phyloP scores from a whole-genome alignment of 2,797 vertebrate genomes.

The Caiman crocodilus region DNA sequence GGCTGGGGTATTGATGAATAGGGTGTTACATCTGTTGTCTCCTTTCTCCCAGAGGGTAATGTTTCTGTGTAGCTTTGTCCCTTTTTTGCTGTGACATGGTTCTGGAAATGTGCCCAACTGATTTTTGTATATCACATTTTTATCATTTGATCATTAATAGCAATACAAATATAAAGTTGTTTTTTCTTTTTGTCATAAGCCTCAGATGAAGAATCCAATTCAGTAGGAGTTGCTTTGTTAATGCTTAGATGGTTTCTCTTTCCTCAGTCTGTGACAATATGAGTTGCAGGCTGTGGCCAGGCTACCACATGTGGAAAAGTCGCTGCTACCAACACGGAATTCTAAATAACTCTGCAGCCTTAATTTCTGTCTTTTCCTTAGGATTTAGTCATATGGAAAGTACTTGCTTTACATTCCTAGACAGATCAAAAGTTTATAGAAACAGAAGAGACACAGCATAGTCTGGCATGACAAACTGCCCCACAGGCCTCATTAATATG shows the following conservation, averaged over 20 bases:
- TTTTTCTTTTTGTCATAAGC: background rate
- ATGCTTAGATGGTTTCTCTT: too few species aligned
- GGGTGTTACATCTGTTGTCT: background rate
- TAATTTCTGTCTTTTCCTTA: too few species aligned
- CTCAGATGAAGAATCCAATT: background rate
- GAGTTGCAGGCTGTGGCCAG: too few species aligned
- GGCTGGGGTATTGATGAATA: background rate
- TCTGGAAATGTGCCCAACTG: background rate
- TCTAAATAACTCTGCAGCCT: too few species aligned
- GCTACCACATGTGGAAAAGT: too few species aligned
- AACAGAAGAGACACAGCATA: background rate
- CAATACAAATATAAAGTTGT: background rate
- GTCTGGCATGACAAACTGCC: background rate
- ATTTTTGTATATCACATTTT: background rate
- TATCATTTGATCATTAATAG: background rate
- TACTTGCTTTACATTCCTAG: too few species aligned
- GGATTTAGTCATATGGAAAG: too few species aligned
- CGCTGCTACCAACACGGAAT: too few species aligned
- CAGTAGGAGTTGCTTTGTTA: background rate
- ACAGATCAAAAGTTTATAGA: background rate
- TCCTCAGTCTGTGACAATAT: too few species aligned
- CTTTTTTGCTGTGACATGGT: background rate
- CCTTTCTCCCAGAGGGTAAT: background rate
- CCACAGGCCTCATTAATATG: background rate
- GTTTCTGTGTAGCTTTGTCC: background rate